Evolutionary conservation across 2,797 vertebrate species (phyloP).

Genomic region (Perdix hodgsoniae): DNA sequence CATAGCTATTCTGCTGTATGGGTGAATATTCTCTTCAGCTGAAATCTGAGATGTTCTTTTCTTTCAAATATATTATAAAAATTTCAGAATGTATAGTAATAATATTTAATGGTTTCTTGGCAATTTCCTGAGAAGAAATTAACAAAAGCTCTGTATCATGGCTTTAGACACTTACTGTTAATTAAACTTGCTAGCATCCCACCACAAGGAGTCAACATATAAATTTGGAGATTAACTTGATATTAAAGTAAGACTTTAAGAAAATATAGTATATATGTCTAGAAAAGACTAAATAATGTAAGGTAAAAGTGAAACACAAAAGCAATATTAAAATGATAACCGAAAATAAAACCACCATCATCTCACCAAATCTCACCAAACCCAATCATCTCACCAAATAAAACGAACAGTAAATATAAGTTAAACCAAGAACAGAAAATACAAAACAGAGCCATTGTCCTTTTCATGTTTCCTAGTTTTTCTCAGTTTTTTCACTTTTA

Average conservation of each 20-base stretch:
- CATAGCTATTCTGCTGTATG: not conserved
- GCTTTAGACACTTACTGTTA: not conserved
- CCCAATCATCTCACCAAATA: no score
- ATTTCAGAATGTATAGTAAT: not conserved
- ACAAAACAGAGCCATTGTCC: not conserved
- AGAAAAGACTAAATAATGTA: not conserved
- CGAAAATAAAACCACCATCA: not conserved
- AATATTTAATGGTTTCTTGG: not conserved
- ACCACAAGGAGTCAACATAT: not conserved
- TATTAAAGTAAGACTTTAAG: not conserved
- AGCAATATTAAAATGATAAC: not conserved
- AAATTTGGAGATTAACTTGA: not conserved
- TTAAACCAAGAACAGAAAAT: no score
- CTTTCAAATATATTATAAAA: not conserved
- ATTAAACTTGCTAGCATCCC: not conserved
- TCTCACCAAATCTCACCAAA: no score
- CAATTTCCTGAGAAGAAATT: not conserved
- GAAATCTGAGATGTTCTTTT: not conserved
- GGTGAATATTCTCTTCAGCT: not conserved
- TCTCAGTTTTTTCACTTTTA: not conserved
- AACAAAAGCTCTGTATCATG: not conserved
- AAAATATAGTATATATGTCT: not conserved
- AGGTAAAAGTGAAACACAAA: not conserved
- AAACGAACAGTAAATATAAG: not conserved
- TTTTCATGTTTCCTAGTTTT: not conserved